These are phyloP conservation scores for Sarcoramphus papa DNA, from an alignment of 2,797 vertebrate species.

Conservation along the genomic window DNA sequence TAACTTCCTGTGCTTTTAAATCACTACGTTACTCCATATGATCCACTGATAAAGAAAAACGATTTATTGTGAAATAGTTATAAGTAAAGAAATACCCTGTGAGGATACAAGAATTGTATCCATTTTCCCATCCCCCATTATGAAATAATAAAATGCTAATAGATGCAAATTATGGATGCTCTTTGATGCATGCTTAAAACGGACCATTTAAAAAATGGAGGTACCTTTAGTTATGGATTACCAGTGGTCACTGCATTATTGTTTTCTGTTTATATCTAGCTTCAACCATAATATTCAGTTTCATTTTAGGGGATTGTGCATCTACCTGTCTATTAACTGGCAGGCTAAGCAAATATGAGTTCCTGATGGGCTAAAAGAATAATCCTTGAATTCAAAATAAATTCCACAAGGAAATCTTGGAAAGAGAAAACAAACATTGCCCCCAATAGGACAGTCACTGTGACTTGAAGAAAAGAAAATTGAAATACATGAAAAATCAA, in stretches of 20 bases:
- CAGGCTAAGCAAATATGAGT: conserved; percentile 30
- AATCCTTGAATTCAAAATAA: conserved; percentile 60
- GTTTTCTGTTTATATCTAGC: conserved; percentile 46
- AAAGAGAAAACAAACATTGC: conserved; percentile 67
- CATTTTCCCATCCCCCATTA: conserved; percentile 66
- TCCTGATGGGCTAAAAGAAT: conserved; percentile 57
- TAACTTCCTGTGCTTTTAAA: conserved; percentile 63
- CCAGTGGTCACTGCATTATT: conserved; percentile 28
- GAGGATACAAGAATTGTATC: conserved; percentile 76
- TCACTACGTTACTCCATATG: conserved; percentile 7
- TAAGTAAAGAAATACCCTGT: conserved; percentile 72
- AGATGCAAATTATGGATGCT: conserved; percentile 80
- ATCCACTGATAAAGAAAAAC: conserved; percentile 62
- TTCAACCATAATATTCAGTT: conserved; percentile 9
- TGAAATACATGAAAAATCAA: conserved; percentile 83
- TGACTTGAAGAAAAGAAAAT: conserved; percentile 75
- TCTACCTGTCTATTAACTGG: conserved; percentile 12
- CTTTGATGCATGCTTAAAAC: conserved; percentile 76
- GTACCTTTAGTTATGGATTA: conserved; percentile 62
- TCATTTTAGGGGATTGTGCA: background rate
- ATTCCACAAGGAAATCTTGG: conserved; percentile 70
- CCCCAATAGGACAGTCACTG: conserved; percentile 62
- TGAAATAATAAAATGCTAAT: conserved; percentile 82
- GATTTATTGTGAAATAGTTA: conserved; percentile 71
- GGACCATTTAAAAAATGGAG: conserved; percentile 60